A percentile compares a stretch with the other conserved stretches of the same genome.
phyloP scores from a whole-genome alignment of 2,888 invertebrate genomes.

The Apeira syringaria region DNA sequence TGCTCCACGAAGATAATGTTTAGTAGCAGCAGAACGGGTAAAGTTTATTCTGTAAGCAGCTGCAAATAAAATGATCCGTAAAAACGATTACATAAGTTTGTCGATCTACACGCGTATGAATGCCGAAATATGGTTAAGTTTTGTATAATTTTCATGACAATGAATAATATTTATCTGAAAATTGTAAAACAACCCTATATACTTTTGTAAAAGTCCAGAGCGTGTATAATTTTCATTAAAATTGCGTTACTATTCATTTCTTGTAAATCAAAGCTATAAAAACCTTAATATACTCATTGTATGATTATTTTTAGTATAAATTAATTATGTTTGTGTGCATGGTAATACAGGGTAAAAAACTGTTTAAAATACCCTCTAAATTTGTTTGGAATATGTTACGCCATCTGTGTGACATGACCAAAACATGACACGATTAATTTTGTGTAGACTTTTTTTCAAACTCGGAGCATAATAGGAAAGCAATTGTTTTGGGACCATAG shows the following conservation, averaged over 20 bases:
- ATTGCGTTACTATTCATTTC: slow-evolving; percentile 2
- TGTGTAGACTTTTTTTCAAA: slow-evolving; percentile 29
- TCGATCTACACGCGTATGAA: too few relatives aligned
- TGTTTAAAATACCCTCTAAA: slow-evolving; percentile 44
- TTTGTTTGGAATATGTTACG: slow-evolving; percentile 32
- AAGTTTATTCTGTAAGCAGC: too few relatives aligned
- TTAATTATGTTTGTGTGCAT: slow-evolving; percentile 49
- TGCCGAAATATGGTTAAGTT: too few relatives aligned
- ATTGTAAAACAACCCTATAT: slow-evolving; percentile 5
- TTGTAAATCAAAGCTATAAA: slow-evolving; percentile 20
- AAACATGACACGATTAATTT: slow-evolving; percentile 49
- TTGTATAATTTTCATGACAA: too few relatives aligned
- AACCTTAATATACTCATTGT: slow-evolving; percentile 51
- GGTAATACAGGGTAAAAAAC: slow-evolving; percentile 64
- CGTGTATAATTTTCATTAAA: too few relatives aligned
- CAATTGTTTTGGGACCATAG: slow-evolving; percentile 61
- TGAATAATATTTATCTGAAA: slow-evolving; percentile 7
- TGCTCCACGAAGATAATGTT: too few relatives aligned
- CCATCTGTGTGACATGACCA: slow-evolving; percentile 41
- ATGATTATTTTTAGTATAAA: slow-evolving; percentile 46
- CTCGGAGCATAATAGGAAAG: slow-evolving; percentile 35
- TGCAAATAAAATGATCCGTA: too few relatives aligned
- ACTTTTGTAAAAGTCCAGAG: too few relatives aligned
- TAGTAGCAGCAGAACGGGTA: too few relatives aligned
- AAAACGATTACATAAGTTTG: too few relatives aligned